Evolutionary conservation across 1,140 invertebrate species (phyloP).

Genomic region (Zaprionus vittiger): DNA sequence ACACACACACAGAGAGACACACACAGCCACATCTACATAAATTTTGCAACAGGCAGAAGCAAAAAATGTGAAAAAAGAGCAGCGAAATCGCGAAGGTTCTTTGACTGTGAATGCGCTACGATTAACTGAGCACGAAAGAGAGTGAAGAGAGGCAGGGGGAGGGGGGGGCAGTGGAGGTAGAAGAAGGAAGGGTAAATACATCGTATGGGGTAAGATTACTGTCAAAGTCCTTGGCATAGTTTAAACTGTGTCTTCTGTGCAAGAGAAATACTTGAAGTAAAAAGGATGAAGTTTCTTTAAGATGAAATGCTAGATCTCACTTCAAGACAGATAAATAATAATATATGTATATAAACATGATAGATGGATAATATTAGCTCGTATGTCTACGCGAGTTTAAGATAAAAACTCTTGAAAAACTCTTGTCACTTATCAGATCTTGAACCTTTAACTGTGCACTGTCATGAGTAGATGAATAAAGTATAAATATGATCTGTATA

Average conservation of each 20-base stretch:
- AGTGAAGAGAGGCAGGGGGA: background rate
- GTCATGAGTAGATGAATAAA: too few species aligned
- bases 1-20: constrained; percentile 17
- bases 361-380: too few species aligned
- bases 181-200: background rate
- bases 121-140: background rate
- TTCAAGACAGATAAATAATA: too few species aligned
- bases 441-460: too few species aligned
- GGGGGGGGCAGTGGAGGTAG: background rate
- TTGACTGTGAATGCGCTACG: constrained; percentile 13
- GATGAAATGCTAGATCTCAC: background rate
- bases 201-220: background rate
- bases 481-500: too few species aligned
- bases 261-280: background rate
- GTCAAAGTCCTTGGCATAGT: background rate
- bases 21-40: constrained; percentile 40
- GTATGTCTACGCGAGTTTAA: too few species aligned
- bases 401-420: too few species aligned
- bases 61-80: constrained; percentile 13
- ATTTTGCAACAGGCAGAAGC: constrained; percentile 62
- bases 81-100: constrained; percentile 33
- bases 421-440: too few species aligned
- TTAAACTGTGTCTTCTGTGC: background rate
- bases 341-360: too few species aligned
- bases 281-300: background rate